These are phyloP conservation scores for Mesocentrotus franciscanus DNA, from an alignment of 53 echinoderm and acorn worm genomes.

Conservation along the genomic window DNA sequence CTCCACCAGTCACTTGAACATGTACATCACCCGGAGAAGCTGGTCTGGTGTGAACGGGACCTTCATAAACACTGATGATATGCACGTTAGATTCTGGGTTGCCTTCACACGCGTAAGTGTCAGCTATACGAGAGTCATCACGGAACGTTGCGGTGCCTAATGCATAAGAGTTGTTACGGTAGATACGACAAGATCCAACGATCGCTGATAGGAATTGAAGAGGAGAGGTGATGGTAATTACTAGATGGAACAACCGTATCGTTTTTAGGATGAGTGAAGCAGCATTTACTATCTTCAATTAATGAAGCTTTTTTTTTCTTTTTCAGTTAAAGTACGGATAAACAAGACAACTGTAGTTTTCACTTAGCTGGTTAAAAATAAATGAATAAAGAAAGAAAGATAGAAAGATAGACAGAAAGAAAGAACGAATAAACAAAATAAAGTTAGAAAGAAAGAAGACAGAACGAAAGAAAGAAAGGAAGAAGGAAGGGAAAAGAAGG, in stretches of 20 bases:
- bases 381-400: too few relatives aligned
- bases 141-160: slow-evolving; percentile 50
- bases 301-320: too few relatives aligned
- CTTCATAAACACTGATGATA: slow-evolving; percentile 84
- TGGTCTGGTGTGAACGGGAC: slow-evolving; percentile 78
- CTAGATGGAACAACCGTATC: too few relatives aligned
- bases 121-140: slow-evolving; percentile 47
- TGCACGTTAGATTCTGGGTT: slow-evolving; percentile 67
- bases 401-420: not conserved
- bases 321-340: too few relatives aligned
- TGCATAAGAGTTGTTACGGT: slow-evolving; percentile 57
- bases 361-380: too few relatives aligned
- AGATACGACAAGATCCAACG: slow-evolving; percentile 68
- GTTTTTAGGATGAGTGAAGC: not conserved
- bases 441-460: too few relatives aligned
- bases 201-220: slow-evolving; percentile 23
- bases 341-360: too few relatives aligned
- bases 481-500: too few relatives aligned
- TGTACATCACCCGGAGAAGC: slow-evolving; percentile 80
- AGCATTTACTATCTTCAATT: not conserved
- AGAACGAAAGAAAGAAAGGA: too few relatives aligned
- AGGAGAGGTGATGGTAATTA: not conserved
- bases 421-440: not conserved
- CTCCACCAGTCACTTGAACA: slow-evolving; percentile 66
- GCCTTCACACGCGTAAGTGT: slow-evolving; percentile 74